These are phyloP conservation scores for Cecropterus lyciades DNA, from an alignment of 1,140 invertebrate genomes.

Conservation along the genomic window DNA sequence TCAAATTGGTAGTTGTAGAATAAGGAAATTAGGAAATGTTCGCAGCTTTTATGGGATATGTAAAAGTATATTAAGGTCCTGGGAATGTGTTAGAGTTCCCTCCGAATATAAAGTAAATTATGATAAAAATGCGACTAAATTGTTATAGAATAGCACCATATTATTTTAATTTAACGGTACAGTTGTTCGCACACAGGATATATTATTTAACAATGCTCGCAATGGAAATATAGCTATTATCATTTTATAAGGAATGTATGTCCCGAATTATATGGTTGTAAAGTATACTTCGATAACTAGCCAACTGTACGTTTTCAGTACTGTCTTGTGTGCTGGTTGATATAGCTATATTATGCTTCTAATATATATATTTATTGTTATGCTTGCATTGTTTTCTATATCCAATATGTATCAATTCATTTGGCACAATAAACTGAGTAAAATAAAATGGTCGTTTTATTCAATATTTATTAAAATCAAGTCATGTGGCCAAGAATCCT, in stretches of 20 bases:
- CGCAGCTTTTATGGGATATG: constrained; percentile 65
- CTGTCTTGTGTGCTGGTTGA: constrained; percentile 59
- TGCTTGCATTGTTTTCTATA: constrained; percentile 82
- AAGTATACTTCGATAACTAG: constrained; percentile 11
- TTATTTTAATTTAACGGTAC: constrained; percentile 41
- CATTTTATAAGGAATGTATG: constrained; percentile 25
- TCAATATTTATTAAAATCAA: constrained; percentile 23
- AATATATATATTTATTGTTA: constrained; percentile 77
- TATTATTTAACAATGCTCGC: constrained; percentile 17
- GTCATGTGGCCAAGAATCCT: constrained; percentile 85
- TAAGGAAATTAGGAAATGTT: constrained; percentile 58
- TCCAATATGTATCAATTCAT: constrained; percentile 81
- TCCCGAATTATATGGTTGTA: constrained; percentile 32
- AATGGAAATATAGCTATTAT: constrained; percentile 19
- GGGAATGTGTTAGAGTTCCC: constrained; percentile 55
- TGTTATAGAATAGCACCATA: constrained; percentile 28
- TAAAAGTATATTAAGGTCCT: constrained; percentile 58
- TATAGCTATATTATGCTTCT: constrained; percentile 63
- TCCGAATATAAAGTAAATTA: constrained; percentile 55
- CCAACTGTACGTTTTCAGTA: constrained; percentile 39
- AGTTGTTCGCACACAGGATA: constrained; percentile 31
- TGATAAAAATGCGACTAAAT: constrained; percentile 48
- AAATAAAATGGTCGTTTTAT: constrained; percentile 59
- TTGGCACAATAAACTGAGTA: constrained; percentile 82
- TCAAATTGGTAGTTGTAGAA: constrained; percentile 57